phyloP scores from a whole-genome alignment of 2,888 invertebrate species.

The Cacoxenus indagator region DNA sequence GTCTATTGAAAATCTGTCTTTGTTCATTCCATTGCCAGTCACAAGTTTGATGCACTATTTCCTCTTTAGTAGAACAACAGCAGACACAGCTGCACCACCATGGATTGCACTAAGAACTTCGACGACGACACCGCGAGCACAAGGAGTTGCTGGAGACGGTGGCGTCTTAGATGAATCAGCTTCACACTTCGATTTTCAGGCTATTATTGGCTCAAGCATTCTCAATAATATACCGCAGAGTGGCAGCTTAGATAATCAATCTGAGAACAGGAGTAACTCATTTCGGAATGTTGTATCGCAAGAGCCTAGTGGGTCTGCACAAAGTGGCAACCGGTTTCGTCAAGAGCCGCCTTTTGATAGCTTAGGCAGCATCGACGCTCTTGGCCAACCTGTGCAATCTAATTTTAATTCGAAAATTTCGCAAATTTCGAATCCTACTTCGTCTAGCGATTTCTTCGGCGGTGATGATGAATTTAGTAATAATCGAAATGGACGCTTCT shows the following conservation, averaged over 20 bases:
- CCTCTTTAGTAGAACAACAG: not conserved
- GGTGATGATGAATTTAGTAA: too few relatives aligned
- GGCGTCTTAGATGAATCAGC: slow-evolving; percentile 23
- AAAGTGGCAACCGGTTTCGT: too few relatives aligned
- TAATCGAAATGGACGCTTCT: too few relatives aligned
- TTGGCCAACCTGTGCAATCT: not conserved
- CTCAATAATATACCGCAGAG: slow-evolving; percentile 7
- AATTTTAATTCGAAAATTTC: not conserved
- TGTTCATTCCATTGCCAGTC: not conserved
- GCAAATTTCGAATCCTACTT: too few relatives aligned
- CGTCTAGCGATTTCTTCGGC: not conserved
- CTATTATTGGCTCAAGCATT: not conserved
- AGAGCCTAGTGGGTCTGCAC: too few relatives aligned
- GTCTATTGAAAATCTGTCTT: not conserved
- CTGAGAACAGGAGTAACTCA: slow-evolving; percentile 29
- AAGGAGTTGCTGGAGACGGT: not conserved
- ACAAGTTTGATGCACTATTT: not conserved
- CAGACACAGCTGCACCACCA: slow-evolving; percentile 24
- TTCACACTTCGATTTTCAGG: slow-evolving; percentile 32
- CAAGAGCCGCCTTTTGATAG: too few relatives aligned
- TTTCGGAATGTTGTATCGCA: not conserved
- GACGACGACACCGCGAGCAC: not conserved
- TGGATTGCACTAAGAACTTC: slow-evolving; percentile 28
- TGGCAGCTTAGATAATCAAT: slow-evolving; percentile 22
- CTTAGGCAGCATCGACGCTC: too few relatives aligned